These are phyloP conservation scores for Crotalus viridis DNA, from an alignment of 2,113 vertebrate species.

Conservation along the genomic window DNA sequence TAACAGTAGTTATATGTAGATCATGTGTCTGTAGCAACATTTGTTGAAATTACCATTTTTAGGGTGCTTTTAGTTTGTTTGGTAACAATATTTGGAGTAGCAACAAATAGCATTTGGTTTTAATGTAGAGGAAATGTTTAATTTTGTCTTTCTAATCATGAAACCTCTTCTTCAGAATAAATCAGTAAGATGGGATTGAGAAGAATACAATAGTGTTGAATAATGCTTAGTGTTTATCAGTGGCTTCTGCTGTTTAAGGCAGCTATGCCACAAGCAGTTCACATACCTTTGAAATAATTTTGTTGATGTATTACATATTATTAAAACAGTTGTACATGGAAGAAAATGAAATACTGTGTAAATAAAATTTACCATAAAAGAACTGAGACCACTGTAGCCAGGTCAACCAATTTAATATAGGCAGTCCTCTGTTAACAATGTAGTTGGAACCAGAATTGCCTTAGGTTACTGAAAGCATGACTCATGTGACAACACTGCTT, in stretches of 20 bases:
- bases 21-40: slow-evolving; percentile 65
- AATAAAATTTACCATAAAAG: background rate
- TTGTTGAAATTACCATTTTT: slow-evolving; percentile 60
- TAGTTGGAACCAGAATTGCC: too few species aligned
- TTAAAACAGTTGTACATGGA: background rate
- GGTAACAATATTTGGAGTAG: background rate
- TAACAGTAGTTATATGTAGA: slow-evolving; percentile 65
- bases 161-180: too few species aligned
- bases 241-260: background rate
- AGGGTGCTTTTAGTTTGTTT: background rate
- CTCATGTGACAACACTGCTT: too few species aligned
- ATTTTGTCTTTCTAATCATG: background rate
- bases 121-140: background rate
- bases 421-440: too few species aligned
- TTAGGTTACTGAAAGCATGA: too few species aligned
- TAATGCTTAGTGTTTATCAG: background rate
- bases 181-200: background rate
- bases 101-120: background rate
- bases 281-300: background rate
- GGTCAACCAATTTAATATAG: background rate
- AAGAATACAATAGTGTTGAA: background rate
- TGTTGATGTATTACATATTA: background rate
- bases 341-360: background rate
- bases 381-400: background rate
- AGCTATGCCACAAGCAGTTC: background rate